Evolutionary conservation across 2,113 vertebrate genomes (phyloP).

Genomic region (Heterochromis multidens): DNA sequence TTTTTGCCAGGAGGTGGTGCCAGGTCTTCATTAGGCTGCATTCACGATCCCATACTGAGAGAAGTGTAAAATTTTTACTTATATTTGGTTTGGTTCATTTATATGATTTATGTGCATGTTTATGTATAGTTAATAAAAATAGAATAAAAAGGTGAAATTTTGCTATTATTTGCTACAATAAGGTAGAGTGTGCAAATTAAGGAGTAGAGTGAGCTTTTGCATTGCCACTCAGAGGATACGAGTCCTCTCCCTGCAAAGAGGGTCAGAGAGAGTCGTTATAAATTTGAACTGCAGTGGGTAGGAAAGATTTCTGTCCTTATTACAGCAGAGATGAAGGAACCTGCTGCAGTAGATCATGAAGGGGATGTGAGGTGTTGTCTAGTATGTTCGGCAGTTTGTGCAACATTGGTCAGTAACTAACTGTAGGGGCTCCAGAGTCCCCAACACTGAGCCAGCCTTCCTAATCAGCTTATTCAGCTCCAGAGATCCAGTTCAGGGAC

Average conservation of each 20-base stretch:
- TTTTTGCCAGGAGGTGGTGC: not conserved
- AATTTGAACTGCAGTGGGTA: not conserved
- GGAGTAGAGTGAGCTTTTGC: not conserved
- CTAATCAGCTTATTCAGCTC: not conserved
- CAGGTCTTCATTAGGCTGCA: not conserved
- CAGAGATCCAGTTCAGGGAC: no score
- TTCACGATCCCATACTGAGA: accelerated
- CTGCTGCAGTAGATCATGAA: not conserved
- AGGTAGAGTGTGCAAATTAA: no score
- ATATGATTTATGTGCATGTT: not conserved
- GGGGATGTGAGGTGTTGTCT: not conserved
- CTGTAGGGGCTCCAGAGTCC: not conserved
- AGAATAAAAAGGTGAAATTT: no score
- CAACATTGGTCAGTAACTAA: not conserved
- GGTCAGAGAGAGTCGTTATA: not conserved
- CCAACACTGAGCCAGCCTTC: not conserved
- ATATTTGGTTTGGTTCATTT: not conserved
- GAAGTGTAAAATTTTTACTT: accelerated
- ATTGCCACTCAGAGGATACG: not conserved
- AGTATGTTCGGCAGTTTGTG: not conserved
- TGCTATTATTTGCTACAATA: not conserved
- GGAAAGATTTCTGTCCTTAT: not conserved
- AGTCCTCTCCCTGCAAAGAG: not conserved
- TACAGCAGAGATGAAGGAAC: not conserved
- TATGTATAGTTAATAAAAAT: not conserved